These are phyloP conservation scores for Amblyteles armatorius DNA, from an alignment of 2,888 invertebrate species.

Conservation along the genomic window DNA sequence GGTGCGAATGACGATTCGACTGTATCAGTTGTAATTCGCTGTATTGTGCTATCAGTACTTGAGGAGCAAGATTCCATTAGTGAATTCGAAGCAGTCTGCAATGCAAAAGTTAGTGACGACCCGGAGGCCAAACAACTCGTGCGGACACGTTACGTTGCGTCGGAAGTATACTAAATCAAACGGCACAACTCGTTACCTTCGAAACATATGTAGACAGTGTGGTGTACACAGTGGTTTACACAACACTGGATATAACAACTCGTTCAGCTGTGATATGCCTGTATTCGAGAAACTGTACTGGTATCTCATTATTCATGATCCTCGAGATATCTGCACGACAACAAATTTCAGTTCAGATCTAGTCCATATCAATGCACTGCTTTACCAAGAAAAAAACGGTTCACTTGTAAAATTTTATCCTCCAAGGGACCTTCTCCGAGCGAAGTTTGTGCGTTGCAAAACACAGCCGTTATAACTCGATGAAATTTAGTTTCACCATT, in stretches of 20 bases:
- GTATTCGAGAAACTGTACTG: neutral
- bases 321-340: neutral
- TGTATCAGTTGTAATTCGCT: conserved; percentile 38
- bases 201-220: conserved; percentile 69
- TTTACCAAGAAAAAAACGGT: too few relatives aligned
- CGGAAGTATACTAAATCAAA: conserved; percentile 82
- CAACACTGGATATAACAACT: conserved; percentile 31
- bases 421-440: too few relatives aligned
- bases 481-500: neutral
- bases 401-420: too few relatives aligned
- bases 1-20: conserved; percentile 45
- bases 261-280: neutral
- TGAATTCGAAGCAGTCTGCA: conserved; percentile 53
- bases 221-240: conserved; percentile 39
- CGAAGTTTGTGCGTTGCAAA: too few relatives aligned
- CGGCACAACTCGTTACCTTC: conserved; percentile 73
- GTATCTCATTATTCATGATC: neutral
- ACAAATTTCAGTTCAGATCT: too few relatives aligned
- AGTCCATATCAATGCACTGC: neutral
- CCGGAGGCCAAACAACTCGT: conserved; percentile 70
- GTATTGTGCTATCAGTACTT: conserved; percentile 18
- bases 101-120: conserved; percentile 70
- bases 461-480: too few relatives aligned
- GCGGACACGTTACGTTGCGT: conserved; percentile 80
- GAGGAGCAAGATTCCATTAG: conserved; percentile 21